These are phyloP conservation scores for Endomychus coccineus DNA, from an alignment of 2,888 invertebrate genomes.

Conservation along the genomic window DNA sequence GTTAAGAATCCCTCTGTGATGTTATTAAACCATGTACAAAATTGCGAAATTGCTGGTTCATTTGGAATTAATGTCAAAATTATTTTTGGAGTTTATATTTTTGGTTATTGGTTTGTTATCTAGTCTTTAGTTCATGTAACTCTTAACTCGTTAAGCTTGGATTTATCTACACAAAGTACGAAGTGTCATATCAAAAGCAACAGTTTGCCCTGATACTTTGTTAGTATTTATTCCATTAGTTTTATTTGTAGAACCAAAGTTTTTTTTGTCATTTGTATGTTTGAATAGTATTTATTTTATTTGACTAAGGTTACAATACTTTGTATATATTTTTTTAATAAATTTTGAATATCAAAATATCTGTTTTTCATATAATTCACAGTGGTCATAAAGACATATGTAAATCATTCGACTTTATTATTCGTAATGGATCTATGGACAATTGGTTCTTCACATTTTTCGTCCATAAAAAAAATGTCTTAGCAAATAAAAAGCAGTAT, in stretches of 20 bases:
- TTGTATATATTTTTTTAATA: too few species aligned
- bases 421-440: too few species aligned
- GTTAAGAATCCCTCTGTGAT: slow-evolving; percentile 24
- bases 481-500: too few species aligned
- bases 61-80: slow-evolving; percentile 12
- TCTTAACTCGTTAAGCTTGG: slow-evolving; percentile 7
- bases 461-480: too few species aligned
- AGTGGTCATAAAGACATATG: too few species aligned
- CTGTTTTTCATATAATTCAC: too few species aligned
- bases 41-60: slow-evolving; percentile 5
- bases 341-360: too few species aligned
- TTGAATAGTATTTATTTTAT: slow-evolving; percentile 25
- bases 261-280: slow-evolving; percentile 22
- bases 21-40: slow-evolving; percentile 11
- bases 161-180: slow-evolving; percentile 4
- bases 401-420: too few species aligned
- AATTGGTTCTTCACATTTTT: too few species aligned
- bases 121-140: slow-evolving; percentile 33
- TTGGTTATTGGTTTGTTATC: slow-evolving; percentile 36
- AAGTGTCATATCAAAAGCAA: too few species aligned
- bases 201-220: slow-evolving; percentile 9
- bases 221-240: slow-evolving; percentile 13
- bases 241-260: slow-evolving; percentile 29
- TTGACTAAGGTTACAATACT: slow-evolving; percentile 9
- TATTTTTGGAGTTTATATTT: slow-evolving; percentile 18